Conservation (phyloP, 2,888 invertebrate genomes). For the Platynereis dumerilii region DNA sequence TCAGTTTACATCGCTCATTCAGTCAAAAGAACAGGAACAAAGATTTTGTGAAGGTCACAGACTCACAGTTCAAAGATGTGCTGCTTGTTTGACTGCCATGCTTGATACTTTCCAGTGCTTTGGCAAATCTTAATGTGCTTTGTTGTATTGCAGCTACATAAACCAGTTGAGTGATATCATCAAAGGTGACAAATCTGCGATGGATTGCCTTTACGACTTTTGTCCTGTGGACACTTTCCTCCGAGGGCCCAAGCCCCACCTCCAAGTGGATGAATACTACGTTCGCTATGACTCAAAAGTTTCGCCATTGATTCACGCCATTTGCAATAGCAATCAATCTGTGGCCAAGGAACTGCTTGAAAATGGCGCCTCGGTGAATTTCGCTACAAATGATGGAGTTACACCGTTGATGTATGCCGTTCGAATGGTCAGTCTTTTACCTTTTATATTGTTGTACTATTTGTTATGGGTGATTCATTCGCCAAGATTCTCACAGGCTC, state of each 20-base stretch:
- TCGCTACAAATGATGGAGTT: conserved; percentile 55
- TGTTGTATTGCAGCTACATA: conserved; percentile 14
- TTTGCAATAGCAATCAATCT: conserved; percentile 44
- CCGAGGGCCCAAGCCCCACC: conserved; percentile 42
- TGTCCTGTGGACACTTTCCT: conserved; percentile 29
- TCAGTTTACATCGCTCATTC: no score
- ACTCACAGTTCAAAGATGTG: no score
- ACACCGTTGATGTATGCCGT: conserved; percentile 65
- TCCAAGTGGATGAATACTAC: conserved; percentile 8
- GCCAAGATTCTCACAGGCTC: no score
- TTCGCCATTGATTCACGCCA: conserved; percentile 61
- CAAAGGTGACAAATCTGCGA: conserved; percentile 44
- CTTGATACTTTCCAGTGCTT: no score
- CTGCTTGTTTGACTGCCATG: no score
- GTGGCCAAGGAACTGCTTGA: conserved; percentile 56
- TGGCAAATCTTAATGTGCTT: no score
- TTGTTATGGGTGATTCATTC: no score
- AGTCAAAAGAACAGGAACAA: no score
- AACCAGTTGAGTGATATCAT: conserved; percentile 39
- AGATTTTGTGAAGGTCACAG: no score
- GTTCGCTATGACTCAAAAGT: conserved; percentile 38
- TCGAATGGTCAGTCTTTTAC: conserved; percentile 49
- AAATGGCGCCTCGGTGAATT: conserved; percentile 59
- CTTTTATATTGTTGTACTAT: background rate
- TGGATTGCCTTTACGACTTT: conserved; percentile 43